A percentile compares a stretch with the other conserved stretches of the same genome.
Evolutionary conservation across 2,113 vertebrate species (phyloP).

Genomic region (Enhydra lutris): DNA sequence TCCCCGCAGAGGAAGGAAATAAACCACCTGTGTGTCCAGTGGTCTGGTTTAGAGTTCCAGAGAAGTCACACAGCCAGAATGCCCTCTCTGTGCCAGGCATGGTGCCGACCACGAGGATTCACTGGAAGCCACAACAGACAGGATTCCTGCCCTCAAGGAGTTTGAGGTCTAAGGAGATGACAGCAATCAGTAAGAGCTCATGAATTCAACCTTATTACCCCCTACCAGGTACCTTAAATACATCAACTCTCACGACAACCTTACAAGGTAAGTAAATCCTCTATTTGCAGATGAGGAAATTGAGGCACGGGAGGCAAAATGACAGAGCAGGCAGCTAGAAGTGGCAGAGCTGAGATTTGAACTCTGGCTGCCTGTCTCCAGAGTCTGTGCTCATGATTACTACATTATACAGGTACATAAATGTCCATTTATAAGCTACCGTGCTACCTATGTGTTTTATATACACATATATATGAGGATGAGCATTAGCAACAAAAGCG

Average conservation of each 20-base stretch:
- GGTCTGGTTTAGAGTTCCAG: neutral
- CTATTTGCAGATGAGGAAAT: neutral
- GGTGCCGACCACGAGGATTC: neutral
- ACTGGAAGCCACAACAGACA: neutral
- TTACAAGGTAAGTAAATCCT: neutral
- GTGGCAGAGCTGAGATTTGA: neutral
- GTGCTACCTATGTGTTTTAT: neutral
- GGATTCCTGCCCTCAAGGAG: neutral
- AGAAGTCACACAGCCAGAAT: slow-evolving; percentile 36
- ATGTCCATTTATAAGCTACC: neutral
- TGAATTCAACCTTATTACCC: neutral
- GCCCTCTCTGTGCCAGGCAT: neutral
- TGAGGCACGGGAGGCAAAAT: neutral
- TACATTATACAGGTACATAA: neutral
- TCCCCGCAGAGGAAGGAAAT: neutral
- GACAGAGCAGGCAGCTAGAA: neutral
- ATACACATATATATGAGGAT: neutral
- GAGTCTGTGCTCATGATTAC: neutral
- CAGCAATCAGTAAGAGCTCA: neutral
- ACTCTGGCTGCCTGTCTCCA: neutral
- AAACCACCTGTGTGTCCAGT: neutral
- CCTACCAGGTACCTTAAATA: neutral
- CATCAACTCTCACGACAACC: neutral
- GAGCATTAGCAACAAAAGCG: neutral
- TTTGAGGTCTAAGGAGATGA: neutral